These are phyloP conservation scores for Clytia hemisphaerica DNA, from an alignment of 30 jellyfish, hydroid and myxozoan genomes.

Conservation along the genomic window DNA sequence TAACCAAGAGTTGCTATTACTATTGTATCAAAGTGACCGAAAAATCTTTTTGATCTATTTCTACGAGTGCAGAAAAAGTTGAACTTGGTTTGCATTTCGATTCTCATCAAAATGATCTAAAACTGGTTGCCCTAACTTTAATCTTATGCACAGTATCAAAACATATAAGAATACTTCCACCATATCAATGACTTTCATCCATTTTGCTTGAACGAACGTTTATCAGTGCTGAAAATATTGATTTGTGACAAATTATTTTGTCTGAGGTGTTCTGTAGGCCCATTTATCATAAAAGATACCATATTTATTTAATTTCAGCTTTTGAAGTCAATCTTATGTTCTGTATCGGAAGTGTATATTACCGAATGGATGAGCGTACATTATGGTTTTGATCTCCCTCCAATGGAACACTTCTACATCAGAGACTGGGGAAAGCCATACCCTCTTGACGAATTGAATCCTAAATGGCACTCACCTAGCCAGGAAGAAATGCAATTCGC, in stretches of 20 bases:
- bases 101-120: too few relatives aligned
- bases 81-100: too few relatives aligned
- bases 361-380: slow-evolving; percentile 74
- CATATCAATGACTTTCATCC: neutral
- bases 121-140: too few relatives aligned
- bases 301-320: slow-evolving; percentile 30
- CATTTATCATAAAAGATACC: neutral
- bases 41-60: too few relatives aligned
- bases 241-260: too few relatives aligned
- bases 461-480: slow-evolving; percentile 86
- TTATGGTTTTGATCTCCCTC: slow-evolving; percentile 45
- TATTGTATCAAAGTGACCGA: too few relatives aligned
- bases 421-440: slow-evolving; percentile 89
- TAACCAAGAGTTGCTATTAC: too few relatives aligned
- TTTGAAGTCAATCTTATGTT: slow-evolving; percentile 56
- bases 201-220: neutral
- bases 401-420: slow-evolving; percentile 57
- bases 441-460: slow-evolving; percentile 33
- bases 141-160: too few relatives aligned
- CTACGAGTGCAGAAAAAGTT: too few relatives aligned
- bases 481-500: slow-evolving; percentile 56
- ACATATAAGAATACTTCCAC: too few relatives aligned
- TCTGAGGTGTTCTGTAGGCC: too few relatives aligned
- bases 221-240: too few relatives aligned
- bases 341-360: slow-evolving; percentile 54